phyloP scores from a whole-genome alignment of 2,113 vertebrate species.

The human region GRCh38 chrX:11035001-11035500 shows the following conservation, averaged over 20 bases:
- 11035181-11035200: constrained; percentile 37
- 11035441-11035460: background rate
- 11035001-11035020: constrained; percentile 20
- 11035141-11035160: background rate
- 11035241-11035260: background rate
- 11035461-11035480: background rate
- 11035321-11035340: background rate
- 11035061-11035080: background rate
- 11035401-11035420: background rate
- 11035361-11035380: background rate
- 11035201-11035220: background rate
- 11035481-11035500: background rate
- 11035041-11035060: background rate
- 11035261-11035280: background rate
- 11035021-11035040: background rate
- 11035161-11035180: background rate
- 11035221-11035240: constrained; percentile 4
- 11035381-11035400: background rate
- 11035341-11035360: background rate
- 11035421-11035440: constrained; percentile 25
- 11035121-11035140: constrained; percentile 25
- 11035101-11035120: constrained; percentile 28
- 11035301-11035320: background rate
- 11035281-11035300: constrained; percentile 28
- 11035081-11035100: constrained; percentile 39